A percentile compares a stretch with the other conserved stretches of the same genome.
Evolutionary conservation across 1,140 invertebrate genomes (phyloP).

Genomic region (Drosophila burlai): DNA sequence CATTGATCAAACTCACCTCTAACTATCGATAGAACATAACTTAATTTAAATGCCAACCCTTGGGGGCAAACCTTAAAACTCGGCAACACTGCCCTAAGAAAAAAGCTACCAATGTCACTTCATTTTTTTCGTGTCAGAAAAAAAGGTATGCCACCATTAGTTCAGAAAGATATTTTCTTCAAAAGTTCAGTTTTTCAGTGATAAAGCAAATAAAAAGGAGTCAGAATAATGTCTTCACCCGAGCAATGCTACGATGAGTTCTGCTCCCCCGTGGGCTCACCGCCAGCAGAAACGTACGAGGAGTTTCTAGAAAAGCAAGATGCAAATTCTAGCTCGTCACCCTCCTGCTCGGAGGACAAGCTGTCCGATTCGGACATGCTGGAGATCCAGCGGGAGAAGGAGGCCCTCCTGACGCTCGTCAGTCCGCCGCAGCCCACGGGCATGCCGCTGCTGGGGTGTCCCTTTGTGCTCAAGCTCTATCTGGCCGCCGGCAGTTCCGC

Average conservation of each 20-base stretch:
- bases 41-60: neutral
- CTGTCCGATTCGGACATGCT: neutral
- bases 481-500: conserved; percentile 17
- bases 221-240: neutral
- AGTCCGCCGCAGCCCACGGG: neutral
- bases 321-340: too few relatives aligned
- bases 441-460: neutral
- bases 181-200: neutral
- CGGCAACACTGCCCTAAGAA: neutral
- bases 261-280: neutral
- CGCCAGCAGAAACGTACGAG: neutral
- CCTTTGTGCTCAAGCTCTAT: conserved; percentile 46
- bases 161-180: neutral
- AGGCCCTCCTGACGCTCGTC: neutral
- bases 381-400: neutral
- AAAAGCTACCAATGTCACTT: neutral
- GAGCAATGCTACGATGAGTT: neutral
- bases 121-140: neutral
- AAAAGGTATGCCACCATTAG: neutral
- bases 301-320: neutral
- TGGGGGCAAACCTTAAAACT: too few relatives aligned
- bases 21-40: neutral
- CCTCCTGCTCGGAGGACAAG: neutral
- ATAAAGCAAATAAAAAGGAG: too few relatives aligned
- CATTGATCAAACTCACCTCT: neutral